Conservation (phyloP, 2,888 invertebrate genomes). For the Tetragnatha montana region DNA sequence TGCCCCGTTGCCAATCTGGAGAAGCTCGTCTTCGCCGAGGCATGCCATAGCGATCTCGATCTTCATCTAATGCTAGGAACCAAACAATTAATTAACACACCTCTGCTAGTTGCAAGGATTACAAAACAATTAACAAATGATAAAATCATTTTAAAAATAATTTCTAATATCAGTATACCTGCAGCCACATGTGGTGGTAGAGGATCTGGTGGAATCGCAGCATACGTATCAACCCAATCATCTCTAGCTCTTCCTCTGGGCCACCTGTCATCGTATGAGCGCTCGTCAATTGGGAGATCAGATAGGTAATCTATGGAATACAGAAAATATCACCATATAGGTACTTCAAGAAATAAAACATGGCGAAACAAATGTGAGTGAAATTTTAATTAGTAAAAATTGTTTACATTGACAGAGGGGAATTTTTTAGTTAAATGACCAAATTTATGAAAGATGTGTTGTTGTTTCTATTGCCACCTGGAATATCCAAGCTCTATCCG, state of each 20-base stretch:
- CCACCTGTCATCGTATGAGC: constrained; percentile 65
- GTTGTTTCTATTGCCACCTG: no score
- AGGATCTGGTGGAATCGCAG: constrained; percentile 56
- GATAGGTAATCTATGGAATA: constrained; percentile 54
- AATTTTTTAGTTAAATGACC: no score
- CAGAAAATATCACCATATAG: constrained; percentile 5
- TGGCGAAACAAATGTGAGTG: no score
- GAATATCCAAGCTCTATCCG: no score
- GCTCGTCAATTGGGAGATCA: constrained; percentile 62
- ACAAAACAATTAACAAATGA: no score
- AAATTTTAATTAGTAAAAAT: no score
- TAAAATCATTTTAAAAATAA: no score
- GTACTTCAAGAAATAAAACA: no score
- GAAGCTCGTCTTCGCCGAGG: constrained; percentile 61
- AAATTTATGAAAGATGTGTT: no score
- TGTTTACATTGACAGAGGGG: no score
- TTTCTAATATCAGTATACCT: constrained; percentile 14
- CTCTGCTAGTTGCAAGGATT: no score
- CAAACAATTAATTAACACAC: background rate
- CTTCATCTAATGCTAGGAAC: constrained; percentile 63
- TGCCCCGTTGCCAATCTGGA: constrained; percentile 60
- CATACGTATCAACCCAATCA: constrained; percentile 62
- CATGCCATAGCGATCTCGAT: constrained; percentile 71
- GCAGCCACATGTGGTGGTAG: constrained; percentile 63
- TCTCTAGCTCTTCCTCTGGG: constrained; percentile 61